Conservation (phyloP, 2,888 invertebrate genomes). For the Drosophila diplacantha region DNA sequence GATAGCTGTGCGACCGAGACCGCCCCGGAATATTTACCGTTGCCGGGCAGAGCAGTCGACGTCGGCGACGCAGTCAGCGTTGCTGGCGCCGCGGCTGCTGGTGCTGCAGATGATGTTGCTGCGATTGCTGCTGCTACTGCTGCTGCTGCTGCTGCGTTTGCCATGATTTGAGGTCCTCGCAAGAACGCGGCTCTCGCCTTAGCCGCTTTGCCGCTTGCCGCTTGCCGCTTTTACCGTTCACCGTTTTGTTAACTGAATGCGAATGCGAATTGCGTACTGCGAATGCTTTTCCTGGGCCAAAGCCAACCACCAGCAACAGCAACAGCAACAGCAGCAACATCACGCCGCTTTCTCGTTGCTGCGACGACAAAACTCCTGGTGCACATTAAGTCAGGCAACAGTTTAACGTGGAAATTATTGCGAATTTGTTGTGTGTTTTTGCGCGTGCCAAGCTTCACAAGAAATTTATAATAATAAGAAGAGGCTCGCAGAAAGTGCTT, state of each 20-base stretch:
- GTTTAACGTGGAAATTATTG: slow-evolving; percentile 77
- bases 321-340: slow-evolving; percentile 33
- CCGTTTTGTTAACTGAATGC: slow-evolving; percentile 31
- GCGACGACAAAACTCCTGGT: slow-evolving; percentile 74
- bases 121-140: slow-evolving; percentile 24
- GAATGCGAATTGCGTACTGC: slow-evolving; percentile 12
- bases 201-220: slow-evolving; percentile 25
- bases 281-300: slow-evolving; percentile 16
- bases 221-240: slow-evolving; percentile 23
- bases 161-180: slow-evolving; percentile 35
- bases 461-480: neutral
- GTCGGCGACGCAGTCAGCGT: slow-evolving; percentile 18
- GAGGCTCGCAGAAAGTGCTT: neutral
- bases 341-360: slow-evolving; percentile 30
- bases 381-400: slow-evolving; percentile 73
- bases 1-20: slow-evolving; percentile 43
- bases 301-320: slow-evolving; percentile 45
- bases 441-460: slow-evolving; percentile 37
- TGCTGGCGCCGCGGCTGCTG: slow-evolving; percentile 1
- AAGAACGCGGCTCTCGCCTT: slow-evolving; percentile 23
- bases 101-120: slow-evolving; percentile 10
- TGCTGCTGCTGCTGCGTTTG: slow-evolving; percentile 30
- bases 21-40: slow-evolving; percentile 68
- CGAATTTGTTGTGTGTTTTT: slow-evolving; percentile 76
- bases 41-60: slow-evolving; percentile 48